Evolutionary conservation across 2,888 invertebrate species (phyloP).

Genomic region (Nezara viridula): DNA sequence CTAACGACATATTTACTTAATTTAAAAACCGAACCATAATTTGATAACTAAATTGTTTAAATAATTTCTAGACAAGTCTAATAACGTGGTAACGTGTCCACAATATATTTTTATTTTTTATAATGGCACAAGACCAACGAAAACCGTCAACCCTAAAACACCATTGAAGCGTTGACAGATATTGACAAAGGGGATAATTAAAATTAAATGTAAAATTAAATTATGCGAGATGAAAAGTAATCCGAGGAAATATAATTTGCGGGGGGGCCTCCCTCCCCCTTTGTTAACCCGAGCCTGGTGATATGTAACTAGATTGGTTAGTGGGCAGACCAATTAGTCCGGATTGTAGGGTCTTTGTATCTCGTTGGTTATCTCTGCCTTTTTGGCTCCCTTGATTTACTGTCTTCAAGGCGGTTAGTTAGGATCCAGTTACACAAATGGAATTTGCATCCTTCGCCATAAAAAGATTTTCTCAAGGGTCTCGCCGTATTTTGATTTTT

Average conservation of each 20-base stretch:
- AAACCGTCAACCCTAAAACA: not conserved
- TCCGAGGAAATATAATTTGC: constrained; percentile 47
- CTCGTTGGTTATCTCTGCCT: constrained; percentile 25
- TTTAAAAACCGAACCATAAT: too few relatives aligned
- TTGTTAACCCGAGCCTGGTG: not conserved
- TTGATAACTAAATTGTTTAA: too few relatives aligned
- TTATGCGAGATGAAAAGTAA: constrained; percentile 41
- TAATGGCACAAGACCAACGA: not conserved
- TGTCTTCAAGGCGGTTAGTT: not conserved
- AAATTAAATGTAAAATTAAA: constrained; percentile 1
- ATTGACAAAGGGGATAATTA: constrained; percentile 38
- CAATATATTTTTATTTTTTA: not conserved
- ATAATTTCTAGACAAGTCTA: too few relatives aligned
- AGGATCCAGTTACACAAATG: constrained; percentile 24
- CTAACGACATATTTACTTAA: too few relatives aligned
- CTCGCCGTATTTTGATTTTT: not conserved
- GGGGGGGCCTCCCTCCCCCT: not conserved
- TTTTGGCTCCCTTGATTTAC: constrained; percentile 31
- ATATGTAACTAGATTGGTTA: constrained; percentile 61
- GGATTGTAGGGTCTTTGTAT: constrained; percentile 44
- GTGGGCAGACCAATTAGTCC: constrained; percentile 65
- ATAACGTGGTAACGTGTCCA: too few relatives aligned
- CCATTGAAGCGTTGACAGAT: constrained; percentile 37
- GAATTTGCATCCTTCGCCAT: not conserved
- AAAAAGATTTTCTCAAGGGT: not conserved